These are phyloP conservation scores for Eupeodes luniger DNA, from an alignment of 2,888 invertebrate genomes.

Conservation along the genomic window DNA sequence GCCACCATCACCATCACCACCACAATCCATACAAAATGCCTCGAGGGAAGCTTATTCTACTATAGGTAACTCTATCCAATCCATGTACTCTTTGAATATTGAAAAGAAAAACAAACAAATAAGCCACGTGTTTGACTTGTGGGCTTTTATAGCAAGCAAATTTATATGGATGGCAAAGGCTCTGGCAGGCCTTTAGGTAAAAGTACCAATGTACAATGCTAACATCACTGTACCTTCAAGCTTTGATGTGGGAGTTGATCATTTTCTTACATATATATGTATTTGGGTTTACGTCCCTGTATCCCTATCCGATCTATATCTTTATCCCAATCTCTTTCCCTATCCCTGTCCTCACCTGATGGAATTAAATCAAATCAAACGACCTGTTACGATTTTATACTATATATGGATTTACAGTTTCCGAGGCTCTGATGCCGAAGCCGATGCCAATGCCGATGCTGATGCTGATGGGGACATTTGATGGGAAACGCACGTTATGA, in stretches of 20 bases:
- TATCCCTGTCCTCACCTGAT: conserved; percentile 4
- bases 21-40: conserved; percentile 2
- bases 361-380: conserved; percentile 18
- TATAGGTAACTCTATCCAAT: background rate
- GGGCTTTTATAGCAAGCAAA: conserved; percentile 31
- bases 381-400: conserved; percentile 57
- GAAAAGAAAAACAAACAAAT: conserved; percentile 65
- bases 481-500: conserved; percentile 31
- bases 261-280: background rate
- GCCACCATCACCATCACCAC: background rate
- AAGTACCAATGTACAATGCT: too few relatives aligned
- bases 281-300: too few relatives aligned
- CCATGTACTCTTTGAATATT: conserved; percentile 54
- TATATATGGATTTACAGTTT: conserved; percentile 46
- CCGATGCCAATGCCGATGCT: conserved; percentile 15
- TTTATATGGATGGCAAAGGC: background rate
- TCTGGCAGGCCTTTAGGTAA: background rate
- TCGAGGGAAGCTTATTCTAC: conserved; percentile 17
- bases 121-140: conserved; percentile 69
- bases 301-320: background rate
- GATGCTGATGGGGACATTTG: conserved; percentile 29
- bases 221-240: background rate
- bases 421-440: conserved; percentile 21
- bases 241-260: conserved; percentile 27
- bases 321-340: background rate